Conservation (phyloP, 2,797 vertebrate genomes). For the Streptopelia turtur region DNA sequence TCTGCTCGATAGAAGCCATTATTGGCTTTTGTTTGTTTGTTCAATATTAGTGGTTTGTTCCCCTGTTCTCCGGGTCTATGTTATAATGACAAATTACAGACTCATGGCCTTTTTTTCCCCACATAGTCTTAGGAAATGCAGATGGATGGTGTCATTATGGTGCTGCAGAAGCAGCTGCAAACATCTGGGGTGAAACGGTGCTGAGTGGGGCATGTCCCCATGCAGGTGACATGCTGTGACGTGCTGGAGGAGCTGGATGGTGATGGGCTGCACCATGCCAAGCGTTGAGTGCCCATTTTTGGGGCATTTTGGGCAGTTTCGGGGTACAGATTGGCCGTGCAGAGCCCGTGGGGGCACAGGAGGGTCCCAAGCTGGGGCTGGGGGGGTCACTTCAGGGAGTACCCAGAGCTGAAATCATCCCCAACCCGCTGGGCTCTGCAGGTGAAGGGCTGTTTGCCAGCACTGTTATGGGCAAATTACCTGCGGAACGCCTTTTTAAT, state of each 20-base stretch:
- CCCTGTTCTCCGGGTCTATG: neutral
- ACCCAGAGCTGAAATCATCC: neutral
- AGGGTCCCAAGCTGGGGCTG: neutral
- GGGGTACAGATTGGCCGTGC: accelerated
- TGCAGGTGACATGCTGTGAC: accelerated
- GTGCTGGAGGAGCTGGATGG: accelerated
- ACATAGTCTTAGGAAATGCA: neutral
- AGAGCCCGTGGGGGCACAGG: accelerated
- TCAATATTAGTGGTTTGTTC: neutral
- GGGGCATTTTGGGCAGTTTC: neutral
- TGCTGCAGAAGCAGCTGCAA: neutral
- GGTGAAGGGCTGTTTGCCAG: conserved; percentile 12
- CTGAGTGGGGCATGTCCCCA: accelerated
- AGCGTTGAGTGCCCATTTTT: no score
- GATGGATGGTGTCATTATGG: neutral
- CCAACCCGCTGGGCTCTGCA: neutral
- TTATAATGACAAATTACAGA: neutral
- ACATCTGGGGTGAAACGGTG: neutral
- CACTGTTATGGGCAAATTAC: conserved; percentile 73
- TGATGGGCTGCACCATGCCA: neutral
- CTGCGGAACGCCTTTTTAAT: conserved; percentile 65
- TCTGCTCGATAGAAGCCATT: neutral
- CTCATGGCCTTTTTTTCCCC: neutral
- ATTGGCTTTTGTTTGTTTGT: neutral
- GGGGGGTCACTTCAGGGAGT: neutral